Evolutionary conservation across 2,113 vertebrate species (phyloP).

Genomic region (Pao palembangensis): DNA sequence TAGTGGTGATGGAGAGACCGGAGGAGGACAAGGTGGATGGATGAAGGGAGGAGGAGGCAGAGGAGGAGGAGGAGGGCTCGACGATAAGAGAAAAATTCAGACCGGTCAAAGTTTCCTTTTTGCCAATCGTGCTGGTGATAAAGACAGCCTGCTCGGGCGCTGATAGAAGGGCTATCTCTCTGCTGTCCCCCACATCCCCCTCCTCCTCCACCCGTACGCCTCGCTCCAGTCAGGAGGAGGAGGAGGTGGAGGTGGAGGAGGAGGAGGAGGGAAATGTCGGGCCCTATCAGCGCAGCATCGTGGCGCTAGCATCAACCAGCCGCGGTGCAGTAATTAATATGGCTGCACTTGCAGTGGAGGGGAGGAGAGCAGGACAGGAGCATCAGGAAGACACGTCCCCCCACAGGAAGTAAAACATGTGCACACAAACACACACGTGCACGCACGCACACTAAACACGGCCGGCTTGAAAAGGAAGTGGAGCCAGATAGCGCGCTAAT

Average conservation of each 20-base stretch:
- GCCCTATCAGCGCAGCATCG: slow-evolving; percentile 81
- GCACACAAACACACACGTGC: slow-evolving; percentile 9
- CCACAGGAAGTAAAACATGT: slow-evolving; percentile 76
- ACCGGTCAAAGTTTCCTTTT: slow-evolving; percentile 89
- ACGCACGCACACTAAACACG: slow-evolving; percentile 54
- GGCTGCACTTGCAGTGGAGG: slow-evolving; percentile 84
- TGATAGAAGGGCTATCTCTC: slow-evolving; percentile 87
- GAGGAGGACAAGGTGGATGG: slow-evolving; percentile 54
- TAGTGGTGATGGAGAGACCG: slow-evolving; percentile 57
- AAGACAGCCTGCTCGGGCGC: slow-evolving; percentile 85
- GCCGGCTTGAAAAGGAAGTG: slow-evolving; percentile 66
- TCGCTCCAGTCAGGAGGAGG: slow-evolving; percentile 78
- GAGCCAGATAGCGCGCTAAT: slow-evolving; percentile 66
- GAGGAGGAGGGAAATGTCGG: slow-evolving; percentile 1
- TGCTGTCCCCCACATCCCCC: slow-evolving; percentile 48
- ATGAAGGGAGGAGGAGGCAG: slow-evolving; percentile 29
- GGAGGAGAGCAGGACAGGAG: slow-evolving; percentile 79
- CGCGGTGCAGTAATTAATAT: slow-evolving; percentile 84
- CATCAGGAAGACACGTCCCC: slow-evolving; percentile 85
- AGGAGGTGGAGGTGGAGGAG: slow-evolving; percentile 53
- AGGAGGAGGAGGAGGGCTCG: slow-evolving; percentile 45
- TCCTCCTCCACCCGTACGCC: slow-evolving; percentile 38
- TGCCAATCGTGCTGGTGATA: slow-evolving; percentile 89
- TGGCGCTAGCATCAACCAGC: slow-evolving; percentile 81
- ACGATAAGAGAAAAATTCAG: slow-evolving; percentile 85